These are phyloP conservation scores for Loripinus fragilis DNA, from an alignment of 2,888 invertebrate genomes.

Conservation along the genomic window DNA sequence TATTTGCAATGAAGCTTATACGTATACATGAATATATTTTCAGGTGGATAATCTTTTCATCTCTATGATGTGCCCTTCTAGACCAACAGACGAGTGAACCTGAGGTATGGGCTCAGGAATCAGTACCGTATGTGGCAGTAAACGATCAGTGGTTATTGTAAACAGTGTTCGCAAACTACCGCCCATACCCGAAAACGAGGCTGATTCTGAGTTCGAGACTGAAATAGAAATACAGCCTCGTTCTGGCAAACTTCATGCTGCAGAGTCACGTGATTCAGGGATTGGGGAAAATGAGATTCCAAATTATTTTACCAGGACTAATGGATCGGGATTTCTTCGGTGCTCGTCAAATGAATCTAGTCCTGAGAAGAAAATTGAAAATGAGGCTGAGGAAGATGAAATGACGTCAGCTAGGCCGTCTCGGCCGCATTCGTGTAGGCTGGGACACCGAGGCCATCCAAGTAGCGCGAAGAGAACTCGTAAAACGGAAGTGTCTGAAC, in stretches of 20 bases:
- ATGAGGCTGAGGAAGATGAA: conserved; percentile 24
- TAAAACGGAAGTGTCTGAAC: conserved; percentile 50
- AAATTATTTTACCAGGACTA: conserved; percentile 47
- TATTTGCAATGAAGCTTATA: no score
- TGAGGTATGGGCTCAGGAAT: conserved; percentile 64
- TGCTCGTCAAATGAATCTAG: conserved; percentile 46
- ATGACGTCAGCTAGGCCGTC: conserved; percentile 46
- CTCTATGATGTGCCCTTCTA: no score
- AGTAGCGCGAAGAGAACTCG: conserved; percentile 27
- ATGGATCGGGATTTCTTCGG: conserved; percentile 37
- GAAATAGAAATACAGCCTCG: conserved; percentile 49
- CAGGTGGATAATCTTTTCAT: no score
- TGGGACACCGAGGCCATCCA: conserved; percentile 58
- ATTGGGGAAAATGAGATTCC: conserved; percentile 69
- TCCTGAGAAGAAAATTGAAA: conserved; percentile 40
- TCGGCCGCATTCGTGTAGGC: conserved; percentile 67
- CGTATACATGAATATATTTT: no score
- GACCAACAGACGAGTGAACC: no score
- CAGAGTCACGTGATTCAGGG: conserved; percentile 67
- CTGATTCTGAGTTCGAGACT: conserved; percentile 50
- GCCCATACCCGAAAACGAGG: conserved; percentile 55
- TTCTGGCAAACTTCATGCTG: conserved; percentile 65
- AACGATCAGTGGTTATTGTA: conserved; percentile 62
- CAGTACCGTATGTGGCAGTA: conserved; percentile 62
- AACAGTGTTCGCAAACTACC: conserved; percentile 64